A percentile compares a stretch with the other conserved stretches of the same genome.
Evolutionary conservation across 1,140 invertebrate genomes (phyloP).

Genomic region (Halictus rubicundus): DNA sequence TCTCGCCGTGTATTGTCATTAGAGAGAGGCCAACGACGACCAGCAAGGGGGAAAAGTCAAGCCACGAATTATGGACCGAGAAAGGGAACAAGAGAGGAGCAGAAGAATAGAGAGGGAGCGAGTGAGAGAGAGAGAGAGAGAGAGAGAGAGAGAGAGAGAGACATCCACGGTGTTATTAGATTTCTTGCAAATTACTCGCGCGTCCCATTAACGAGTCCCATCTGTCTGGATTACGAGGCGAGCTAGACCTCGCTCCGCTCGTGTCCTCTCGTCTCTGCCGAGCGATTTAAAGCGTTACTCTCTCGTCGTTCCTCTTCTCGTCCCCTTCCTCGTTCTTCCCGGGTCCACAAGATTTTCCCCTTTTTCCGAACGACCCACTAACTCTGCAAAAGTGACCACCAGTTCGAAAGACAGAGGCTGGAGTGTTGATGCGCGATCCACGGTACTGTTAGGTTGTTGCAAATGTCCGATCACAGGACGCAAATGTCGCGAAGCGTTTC

Average conservation of each 20-base stretch:
- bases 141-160: slow-evolving; percentile 12
- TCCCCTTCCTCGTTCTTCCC: slow-evolving; percentile 17
- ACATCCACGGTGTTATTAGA: slow-evolving; percentile 69
- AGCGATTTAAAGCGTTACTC: slow-evolving; percentile 60
- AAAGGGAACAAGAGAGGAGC: not conserved
- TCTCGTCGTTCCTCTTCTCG: not conserved
- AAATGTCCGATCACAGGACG: too few relatives aligned
- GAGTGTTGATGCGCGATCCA: too few relatives aligned
- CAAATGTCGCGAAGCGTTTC: too few relatives aligned
- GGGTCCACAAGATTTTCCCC: not conserved
- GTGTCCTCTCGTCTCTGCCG: slow-evolving; percentile 29
- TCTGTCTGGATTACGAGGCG: slow-evolving; percentile 72
- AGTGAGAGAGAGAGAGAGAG: not conserved
- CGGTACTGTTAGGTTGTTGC: too few relatives aligned
- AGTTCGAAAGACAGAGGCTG: not conserved
- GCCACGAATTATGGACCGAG: slow-evolving; percentile 64
- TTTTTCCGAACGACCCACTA: not conserved
- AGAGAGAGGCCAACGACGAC: slow-evolving; percentile 56
- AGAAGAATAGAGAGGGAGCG: slow-evolving; percentile 9
- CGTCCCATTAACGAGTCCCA: slow-evolving; percentile 74
- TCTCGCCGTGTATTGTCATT: slow-evolving; percentile 69
- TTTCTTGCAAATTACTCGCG: slow-evolving; percentile 75
- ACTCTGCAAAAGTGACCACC: not conserved
- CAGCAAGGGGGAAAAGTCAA: slow-evolving; percentile 49
- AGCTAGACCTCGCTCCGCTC: slow-evolving; percentile 49